Evolutionary conservation across 2,113 vertebrate species (phyloP).

Genomic region (Pimephales promelas): DNA sequence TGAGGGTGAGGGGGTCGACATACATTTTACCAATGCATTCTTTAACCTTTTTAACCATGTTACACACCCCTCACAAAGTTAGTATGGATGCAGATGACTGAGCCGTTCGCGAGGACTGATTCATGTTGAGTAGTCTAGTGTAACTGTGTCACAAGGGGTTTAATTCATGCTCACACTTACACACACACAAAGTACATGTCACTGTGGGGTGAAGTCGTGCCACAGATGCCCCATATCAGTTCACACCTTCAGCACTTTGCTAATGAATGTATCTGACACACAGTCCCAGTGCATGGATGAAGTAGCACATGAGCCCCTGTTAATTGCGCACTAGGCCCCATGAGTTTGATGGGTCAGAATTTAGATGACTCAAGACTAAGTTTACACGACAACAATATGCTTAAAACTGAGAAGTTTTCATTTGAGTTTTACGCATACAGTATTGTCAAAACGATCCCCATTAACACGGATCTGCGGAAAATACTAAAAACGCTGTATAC

Average conservation of each 20-base stretch:
- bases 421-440: too few relatives aligned
- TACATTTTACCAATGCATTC: conserved; percentile 57
- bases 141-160: conserved; percentile 42
- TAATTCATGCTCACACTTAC: conserved; percentile 33
- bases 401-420: too few relatives aligned
- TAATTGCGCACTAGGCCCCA: background rate
- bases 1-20: conserved; percentile 55
- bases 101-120: conserved; percentile 36
- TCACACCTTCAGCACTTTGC: conserved; percentile 43
- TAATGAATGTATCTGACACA: conserved; percentile 39
- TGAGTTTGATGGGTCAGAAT: background rate
- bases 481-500: too few relatives aligned
- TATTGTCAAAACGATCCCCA: too few relatives aligned
- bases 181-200: conserved; percentile 21
- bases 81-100: background rate
- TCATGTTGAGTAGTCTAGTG: conserved; percentile 45
- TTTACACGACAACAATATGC: too few relatives aligned
- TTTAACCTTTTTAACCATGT: conserved; percentile 64
- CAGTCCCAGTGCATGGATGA: background rate
- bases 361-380: background rate
- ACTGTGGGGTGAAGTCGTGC: conserved; percentile 16
- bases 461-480: too few relatives aligned
- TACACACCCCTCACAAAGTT: conserved; percentile 13
- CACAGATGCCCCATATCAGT: conserved; percentile 28
- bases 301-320: background rate